Percentiles rank a stretch among this genome's conserved stretches.
Evolutionary conservation across 2,888 invertebrate genomes (phyloP).

Genomic region (Dendrolimus pini): DNA sequence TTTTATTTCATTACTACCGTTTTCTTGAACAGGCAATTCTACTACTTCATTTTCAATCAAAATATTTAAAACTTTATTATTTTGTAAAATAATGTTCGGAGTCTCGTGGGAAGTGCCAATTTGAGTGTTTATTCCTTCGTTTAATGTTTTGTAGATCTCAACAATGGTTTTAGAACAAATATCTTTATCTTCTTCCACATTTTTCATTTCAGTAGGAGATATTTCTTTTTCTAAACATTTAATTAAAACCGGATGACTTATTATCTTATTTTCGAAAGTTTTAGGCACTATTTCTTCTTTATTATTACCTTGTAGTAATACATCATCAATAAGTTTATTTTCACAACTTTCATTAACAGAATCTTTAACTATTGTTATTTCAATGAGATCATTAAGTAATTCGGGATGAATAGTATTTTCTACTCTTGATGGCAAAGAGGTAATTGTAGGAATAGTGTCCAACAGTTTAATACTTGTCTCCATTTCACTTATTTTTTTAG

Average conservation of each 20-base stretch:
- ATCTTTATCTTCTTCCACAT: no score
- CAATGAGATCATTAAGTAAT: constrained; percentile 23
- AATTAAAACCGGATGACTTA: not conserved
- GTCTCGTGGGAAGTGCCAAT: no score
- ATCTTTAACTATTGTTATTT: constrained; percentile 1
- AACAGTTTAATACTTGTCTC: constrained; percentile 15
- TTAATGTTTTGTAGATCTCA: no score
- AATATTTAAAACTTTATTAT: no score
- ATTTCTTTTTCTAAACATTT: no score
- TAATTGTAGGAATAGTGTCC: constrained; percentile 17
- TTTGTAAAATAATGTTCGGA: no score
- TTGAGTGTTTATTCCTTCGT: no score
- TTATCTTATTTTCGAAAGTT: not conserved
- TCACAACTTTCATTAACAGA: not conserved
- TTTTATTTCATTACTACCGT: not conserved
- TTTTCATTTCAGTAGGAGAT: no score
- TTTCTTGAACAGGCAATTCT: no score
- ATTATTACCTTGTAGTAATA: not conserved
- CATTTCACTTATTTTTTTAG: constrained; percentile 20
- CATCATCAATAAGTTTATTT: not conserved
- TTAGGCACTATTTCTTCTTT: not conserved
- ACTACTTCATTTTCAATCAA: no score
- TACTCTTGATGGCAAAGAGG: not conserved
- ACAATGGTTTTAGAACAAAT: no score
- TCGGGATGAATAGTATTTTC: constrained; percentile 1